Evolutionary conservation across 2,888 invertebrate species (phyloP).

Genomic region (Eristalinus sepulchralis): DNA sequence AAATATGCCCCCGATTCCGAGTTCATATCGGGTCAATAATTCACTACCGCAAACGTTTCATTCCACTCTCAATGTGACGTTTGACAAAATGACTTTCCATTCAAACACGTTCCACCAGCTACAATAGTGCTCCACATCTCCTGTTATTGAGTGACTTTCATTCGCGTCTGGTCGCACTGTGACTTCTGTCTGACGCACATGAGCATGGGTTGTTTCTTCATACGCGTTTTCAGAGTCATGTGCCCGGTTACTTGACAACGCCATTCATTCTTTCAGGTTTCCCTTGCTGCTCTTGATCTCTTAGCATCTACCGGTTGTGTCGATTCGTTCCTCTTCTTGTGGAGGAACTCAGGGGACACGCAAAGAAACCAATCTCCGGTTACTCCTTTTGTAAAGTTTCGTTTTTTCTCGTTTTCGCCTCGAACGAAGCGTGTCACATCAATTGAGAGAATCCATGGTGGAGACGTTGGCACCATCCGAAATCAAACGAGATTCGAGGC

Average conservation of each 20-base stretch:
- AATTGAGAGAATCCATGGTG: constrained; percentile 26
- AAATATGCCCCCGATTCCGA: not conserved
- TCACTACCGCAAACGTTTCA: not conserved
- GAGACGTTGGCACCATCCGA: not conserved
- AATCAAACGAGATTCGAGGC: constrained; percentile 8
- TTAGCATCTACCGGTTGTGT: constrained; percentile 1
- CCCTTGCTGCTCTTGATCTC: not conserved
- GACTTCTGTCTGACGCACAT: not conserved
- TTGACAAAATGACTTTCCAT: not conserved
- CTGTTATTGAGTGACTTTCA: not conserved
- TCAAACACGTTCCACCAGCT: not conserved
- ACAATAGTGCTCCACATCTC: not conserved
- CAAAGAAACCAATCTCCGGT: not conserved
- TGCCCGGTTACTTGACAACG: not conserved
- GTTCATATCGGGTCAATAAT: not conserved
- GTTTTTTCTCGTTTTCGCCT: constrained; percentile 19
- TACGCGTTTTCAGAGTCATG: not conserved
- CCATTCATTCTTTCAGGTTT: constrained; percentile 7
- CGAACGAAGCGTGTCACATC: constrained; percentile 57
- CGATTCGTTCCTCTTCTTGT: constrained; percentile 6
- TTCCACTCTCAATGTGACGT: not conserved
- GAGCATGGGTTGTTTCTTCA: not conserved
- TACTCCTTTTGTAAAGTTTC: constrained; percentile 4
- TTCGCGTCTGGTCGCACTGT: not conserved
- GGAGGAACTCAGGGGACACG: not conserved